phyloP scores from a whole-genome alignment of 2,113 vertebrate species.

The Pelodiscus sinensis region DNA sequence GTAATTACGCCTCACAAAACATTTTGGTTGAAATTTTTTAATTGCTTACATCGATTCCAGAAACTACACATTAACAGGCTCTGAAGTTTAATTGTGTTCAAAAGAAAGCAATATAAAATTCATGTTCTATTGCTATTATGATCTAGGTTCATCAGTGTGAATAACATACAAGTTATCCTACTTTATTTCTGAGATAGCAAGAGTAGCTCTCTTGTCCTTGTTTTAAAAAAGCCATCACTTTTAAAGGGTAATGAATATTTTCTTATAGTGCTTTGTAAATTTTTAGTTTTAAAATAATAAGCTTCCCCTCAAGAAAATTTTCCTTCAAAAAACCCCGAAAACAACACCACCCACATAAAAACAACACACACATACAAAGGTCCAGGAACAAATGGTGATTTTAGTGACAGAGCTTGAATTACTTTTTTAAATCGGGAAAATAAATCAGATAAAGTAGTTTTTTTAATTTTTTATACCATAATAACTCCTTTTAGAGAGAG shows the following conservation, averaged over 20 bases:
- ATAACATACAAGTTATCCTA: background rate
- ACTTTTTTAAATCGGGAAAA: background rate
- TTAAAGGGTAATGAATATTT: slow-evolving; percentile 14
- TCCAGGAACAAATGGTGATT: background rate
- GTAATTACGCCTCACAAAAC: slow-evolving; percentile 94
- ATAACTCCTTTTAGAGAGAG: background rate
- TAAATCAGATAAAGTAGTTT: background rate
- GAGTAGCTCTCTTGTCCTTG: background rate
- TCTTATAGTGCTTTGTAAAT: background rate
- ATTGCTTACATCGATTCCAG: slow-evolving; percentile 93
- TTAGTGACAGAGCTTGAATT: background rate
- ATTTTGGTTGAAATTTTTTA: slow-evolving; percentile 93
- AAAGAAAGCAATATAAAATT: slow-evolving; percentile 76
- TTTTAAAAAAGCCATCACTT: background rate
- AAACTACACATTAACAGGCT: slow-evolving; percentile 90
- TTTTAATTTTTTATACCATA: background rate
- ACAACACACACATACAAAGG: background rate
- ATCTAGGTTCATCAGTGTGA: slow-evolving; percentile 46
- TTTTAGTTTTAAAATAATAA: slow-evolving; percentile 37
- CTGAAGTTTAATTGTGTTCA: slow-evolving; percentile 81
- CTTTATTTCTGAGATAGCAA: background rate
- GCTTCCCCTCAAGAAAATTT: background rate
- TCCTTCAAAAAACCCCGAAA: too few relatives aligned
- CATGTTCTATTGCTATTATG: slow-evolving; percentile 57
- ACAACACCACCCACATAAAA: too few relatives aligned